phyloP scores from a whole-genome alignment of 2,888 invertebrate genomes.

The Zootermopsis nevadensis region DNA sequence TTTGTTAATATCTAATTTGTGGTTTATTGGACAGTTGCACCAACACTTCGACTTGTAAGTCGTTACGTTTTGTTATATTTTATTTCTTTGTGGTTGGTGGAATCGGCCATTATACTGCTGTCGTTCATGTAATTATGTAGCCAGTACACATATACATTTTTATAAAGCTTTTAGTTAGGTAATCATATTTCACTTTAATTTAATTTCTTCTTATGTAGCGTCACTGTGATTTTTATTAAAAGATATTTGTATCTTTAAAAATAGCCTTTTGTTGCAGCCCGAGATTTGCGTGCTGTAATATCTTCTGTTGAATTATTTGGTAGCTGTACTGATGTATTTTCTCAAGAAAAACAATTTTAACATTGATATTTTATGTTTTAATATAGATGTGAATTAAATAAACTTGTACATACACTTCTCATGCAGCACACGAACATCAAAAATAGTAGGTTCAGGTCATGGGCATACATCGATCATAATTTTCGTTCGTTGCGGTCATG shows the following conservation, averaged over 20 bases:
- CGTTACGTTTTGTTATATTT: neutral
- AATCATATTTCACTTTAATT: neutral
- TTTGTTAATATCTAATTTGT: neutral
- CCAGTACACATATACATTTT: slow-evolving; percentile 1
- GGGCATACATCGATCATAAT: no score
- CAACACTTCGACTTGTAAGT: neutral
- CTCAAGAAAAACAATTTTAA: neutral
- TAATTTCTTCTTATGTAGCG: neutral
- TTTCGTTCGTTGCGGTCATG: no score
- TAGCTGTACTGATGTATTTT: slow-evolving; percentile 9
- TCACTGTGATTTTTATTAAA: slow-evolving; percentile 28
- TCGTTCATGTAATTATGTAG: neutral
- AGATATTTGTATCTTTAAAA: neutral
- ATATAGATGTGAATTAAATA: no score
- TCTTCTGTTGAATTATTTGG: slow-evolving; percentile 9
- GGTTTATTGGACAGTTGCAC: slow-evolving; percentile 21
- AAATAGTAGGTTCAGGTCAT: no score
- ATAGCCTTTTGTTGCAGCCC: neutral
- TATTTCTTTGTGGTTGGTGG: slow-evolving; percentile 32
- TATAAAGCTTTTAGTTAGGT: slow-evolving; percentile 19
- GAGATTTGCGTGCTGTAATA: neutral
- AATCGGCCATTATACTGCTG: slow-evolving; percentile 44
- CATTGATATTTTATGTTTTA: neutral
- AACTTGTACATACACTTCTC: no score
- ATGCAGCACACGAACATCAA: no score